Evolutionary conservation across 2,888 invertebrate species (phyloP), one percentile per base, ranked within the genome.

Genomic region (Diadegma fenestrale): DNA sequence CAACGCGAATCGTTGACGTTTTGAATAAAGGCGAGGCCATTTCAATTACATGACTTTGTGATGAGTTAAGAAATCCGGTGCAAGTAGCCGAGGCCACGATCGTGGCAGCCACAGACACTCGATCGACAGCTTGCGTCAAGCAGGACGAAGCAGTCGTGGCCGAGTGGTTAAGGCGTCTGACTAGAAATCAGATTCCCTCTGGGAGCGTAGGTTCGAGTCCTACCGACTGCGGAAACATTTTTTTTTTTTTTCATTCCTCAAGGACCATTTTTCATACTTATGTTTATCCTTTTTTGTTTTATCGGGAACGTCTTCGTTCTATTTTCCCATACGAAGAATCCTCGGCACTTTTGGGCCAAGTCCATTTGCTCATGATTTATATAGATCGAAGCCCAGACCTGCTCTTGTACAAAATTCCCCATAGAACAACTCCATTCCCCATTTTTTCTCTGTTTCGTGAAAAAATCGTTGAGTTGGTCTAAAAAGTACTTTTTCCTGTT

Each of bases 201-300:
- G 96, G 97, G 97, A 97, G 97, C 97, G 96, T 96, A 97, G 97
- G 97, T 97, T 97, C 97, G 97, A 97, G 96, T 97, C 97, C 97
- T 97, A 96, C 97, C 96, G 96, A 96, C 97, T 96, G 97, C 97
- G 97, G 91, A 26, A 1, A 0, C 7, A 26, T 14, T 71, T 71
- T 66, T 79, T 80, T 82, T 68, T 73, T 79, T 17, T 33, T 33
- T 58, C 41, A 58, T 77, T 66, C 63, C 68, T 66, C 12, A 2
- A 22, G 5, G 54, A 1, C 12, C 14, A 58, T 58, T 58, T 58
- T 26, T 14, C 14, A 22, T 58, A 0, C 14, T 58, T 14, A 26
- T 58, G 26, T 26, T 58, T 3, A 22, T 22, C 19, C n/a, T 22
- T 26, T 4, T 58, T 58, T 58, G 4, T 54, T 58, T 22, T 4